Evolutionary conservation across 2,888 invertebrate genomes (phyloP).

Genomic region (Philonicus albiceps): DNA sequence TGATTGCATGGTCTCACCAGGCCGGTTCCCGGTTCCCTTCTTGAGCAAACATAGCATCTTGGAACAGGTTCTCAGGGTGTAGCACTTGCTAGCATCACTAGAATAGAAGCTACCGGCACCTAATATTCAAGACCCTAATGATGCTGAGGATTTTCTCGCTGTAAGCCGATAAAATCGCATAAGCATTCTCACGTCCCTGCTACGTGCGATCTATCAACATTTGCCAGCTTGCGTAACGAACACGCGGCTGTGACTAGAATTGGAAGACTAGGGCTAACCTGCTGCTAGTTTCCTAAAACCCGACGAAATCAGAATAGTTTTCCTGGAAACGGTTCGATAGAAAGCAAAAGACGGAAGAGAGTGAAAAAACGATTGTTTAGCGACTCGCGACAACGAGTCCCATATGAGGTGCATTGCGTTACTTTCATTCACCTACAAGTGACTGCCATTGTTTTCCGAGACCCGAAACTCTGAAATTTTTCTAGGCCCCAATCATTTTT

Average conservation of each 20-base stretch:
- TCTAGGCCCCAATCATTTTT: conserved; percentile 18
- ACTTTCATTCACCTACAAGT: conserved; percentile 19
- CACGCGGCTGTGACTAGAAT: neutral
- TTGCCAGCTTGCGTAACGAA: neutral
- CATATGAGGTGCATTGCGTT: conserved; percentile 19
- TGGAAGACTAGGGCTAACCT: neutral
- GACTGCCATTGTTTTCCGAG: neutral
- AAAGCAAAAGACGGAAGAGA: conserved; percentile 21
- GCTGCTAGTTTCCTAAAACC: neutral
- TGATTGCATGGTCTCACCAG: neutral
- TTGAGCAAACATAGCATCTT: neutral
- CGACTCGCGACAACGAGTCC: neutral
- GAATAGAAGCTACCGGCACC: conserved; percentile 2
- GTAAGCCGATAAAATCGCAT: neutral
- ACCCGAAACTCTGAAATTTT: conserved; percentile 1
- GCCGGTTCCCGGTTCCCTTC: neutral
- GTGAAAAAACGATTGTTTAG: neutral
- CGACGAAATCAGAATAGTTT: neutral
- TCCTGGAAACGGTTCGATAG: neutral
- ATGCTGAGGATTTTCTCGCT: neutral
- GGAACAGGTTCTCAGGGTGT: neutral
- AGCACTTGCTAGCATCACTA: neutral
- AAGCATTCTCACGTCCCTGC: conserved; percentile 16
- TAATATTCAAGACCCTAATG: neutral
- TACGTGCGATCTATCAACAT: conserved; percentile 14